Evolutionary conservation across 2,797 vertebrate genomes (phyloP).

Genomic region (Cheirogaleus major): DNA sequence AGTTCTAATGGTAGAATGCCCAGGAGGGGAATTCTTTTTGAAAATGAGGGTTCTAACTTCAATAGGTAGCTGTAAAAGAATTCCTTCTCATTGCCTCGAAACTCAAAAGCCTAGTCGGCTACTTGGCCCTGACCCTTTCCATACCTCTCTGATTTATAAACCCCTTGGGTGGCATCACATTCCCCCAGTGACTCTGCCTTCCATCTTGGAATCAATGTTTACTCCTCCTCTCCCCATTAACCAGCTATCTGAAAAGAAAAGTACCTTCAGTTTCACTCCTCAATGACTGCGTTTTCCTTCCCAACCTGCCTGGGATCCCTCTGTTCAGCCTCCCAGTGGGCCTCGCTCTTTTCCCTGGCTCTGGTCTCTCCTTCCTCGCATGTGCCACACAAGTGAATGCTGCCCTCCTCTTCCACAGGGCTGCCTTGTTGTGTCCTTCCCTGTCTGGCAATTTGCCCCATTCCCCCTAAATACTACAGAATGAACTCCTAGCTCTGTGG

Average conservation of each 20-base stretch:
- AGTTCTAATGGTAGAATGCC: neutral
- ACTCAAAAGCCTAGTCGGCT: neutral
- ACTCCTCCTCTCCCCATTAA: neutral
- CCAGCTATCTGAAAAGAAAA: neutral
- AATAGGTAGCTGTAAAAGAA: conserved; percentile 23
- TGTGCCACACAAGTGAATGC: neutral
- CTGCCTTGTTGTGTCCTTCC: neutral
- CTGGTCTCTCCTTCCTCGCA: neutral
- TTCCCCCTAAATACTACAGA: neutral
- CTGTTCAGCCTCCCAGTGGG: accelerated
- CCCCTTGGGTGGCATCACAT: neutral
- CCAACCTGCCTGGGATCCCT: neutral
- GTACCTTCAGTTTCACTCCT: neutral
- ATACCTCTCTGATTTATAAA: neutral
- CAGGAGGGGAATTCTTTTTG: neutral
- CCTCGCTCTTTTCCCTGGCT: neutral
- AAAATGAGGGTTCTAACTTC: conserved; percentile 7
- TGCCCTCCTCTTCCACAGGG: neutral
- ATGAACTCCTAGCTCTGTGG: neutral
- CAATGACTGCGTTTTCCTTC: neutral
- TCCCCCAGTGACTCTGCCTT: neutral
- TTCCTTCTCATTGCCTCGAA: neutral
- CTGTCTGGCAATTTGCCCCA: neutral
- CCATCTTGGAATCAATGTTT: neutral
- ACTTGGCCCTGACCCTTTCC: neutral